Evolutionary conservation across 2,888 invertebrate species (phyloP).

Genomic region (Cosmorhoe ocellata): DNA sequence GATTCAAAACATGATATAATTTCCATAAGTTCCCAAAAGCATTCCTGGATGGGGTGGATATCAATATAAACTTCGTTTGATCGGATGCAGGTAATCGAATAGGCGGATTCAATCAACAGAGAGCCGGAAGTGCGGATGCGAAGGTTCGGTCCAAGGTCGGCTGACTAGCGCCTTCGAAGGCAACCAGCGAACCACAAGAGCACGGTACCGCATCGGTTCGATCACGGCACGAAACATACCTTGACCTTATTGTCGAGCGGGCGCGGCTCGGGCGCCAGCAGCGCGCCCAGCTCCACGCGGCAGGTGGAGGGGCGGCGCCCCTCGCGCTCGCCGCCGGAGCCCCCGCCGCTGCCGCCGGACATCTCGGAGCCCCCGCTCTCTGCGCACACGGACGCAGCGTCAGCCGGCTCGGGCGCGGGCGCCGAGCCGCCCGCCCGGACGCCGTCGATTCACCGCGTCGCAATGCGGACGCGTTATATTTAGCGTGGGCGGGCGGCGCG

Average conservation of each 20-base stretch:
- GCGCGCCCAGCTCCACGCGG: constrained; percentile 84
- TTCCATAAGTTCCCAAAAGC: too few relatives aligned
- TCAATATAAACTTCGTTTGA: too few relatives aligned
- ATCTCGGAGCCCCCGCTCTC: constrained; percentile 72
- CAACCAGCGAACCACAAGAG: too few relatives aligned
- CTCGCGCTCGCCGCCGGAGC: constrained; percentile 49
- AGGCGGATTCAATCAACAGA: too few relatives aligned
- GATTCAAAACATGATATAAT: too few relatives aligned
- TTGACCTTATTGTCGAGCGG: constrained; percentile 88
- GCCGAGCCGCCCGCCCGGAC: constrained; percentile 20
- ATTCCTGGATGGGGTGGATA: too few relatives aligned
- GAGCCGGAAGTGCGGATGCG: too few relatives aligned
- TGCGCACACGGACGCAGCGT: constrained; percentile 50
- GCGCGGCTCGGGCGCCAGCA: constrained; percentile 85
- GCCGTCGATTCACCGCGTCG: constrained; percentile 41
- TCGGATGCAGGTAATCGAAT: too few relatives aligned
- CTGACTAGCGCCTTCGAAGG: too few relatives aligned
- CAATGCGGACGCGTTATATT: constrained; percentile 37
- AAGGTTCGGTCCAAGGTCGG: too few relatives aligned
- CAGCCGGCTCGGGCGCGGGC: constrained; percentile 34
- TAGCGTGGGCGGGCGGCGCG: constrained; percentile 16
- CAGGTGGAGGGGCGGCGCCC: constrained; percentile 73
- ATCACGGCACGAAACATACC: constrained; percentile 76
- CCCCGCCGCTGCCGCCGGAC: constrained; percentile 58
- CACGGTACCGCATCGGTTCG: too few relatives aligned